These are phyloP conservation scores for Hylaea fasciaria DNA, from an alignment of 2,888 invertebrate species.

Conservation along the genomic window DNA sequence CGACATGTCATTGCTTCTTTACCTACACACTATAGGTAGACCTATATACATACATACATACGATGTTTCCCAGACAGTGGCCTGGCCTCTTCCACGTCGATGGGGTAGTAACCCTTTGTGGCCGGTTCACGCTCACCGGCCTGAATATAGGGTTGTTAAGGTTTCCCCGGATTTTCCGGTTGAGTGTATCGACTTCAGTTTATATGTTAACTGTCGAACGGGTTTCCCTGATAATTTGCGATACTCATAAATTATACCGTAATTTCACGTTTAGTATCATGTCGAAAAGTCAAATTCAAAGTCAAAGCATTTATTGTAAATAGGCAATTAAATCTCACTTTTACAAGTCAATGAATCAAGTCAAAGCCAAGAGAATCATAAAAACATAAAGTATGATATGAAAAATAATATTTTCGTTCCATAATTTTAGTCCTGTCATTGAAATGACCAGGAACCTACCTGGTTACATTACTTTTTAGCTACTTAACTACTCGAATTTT, in stretches of 20 bases:
- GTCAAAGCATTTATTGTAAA: no score
- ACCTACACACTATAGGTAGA: slow-evolving; percentile 1
- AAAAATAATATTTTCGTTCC: no score
- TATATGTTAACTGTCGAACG: slow-evolving; percentile 23
- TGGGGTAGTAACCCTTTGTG: slow-evolving; percentile 36
- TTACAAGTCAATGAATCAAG: no score
- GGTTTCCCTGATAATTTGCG: slow-evolving; percentile 13
- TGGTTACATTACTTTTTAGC: no score
- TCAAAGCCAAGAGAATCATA: no score
- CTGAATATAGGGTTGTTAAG: slow-evolving; percentile 34
- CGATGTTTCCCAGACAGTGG: slow-evolving; percentile 20
- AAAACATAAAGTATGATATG: no score
- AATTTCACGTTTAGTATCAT: no score
- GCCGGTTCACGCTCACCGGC: slow-evolving; percentile 26
- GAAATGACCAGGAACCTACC: no score
- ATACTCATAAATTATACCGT: no score
- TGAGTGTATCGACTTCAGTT: slow-evolving; percentile 25
- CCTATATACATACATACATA: slow-evolving; percentile 4
- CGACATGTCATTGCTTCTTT: slow-evolving; percentile 19
- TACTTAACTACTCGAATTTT: no score
- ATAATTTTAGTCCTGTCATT: no score
- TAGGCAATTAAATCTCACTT: no score
- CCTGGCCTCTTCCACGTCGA: slow-evolving; percentile 17
- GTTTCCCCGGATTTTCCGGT: slow-evolving; percentile 30
- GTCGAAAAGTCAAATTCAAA: neutral